Base-by-base conservation (phyloP, 2,797 vertebrate species). In the Champsocephalus gunnari region DNA sequence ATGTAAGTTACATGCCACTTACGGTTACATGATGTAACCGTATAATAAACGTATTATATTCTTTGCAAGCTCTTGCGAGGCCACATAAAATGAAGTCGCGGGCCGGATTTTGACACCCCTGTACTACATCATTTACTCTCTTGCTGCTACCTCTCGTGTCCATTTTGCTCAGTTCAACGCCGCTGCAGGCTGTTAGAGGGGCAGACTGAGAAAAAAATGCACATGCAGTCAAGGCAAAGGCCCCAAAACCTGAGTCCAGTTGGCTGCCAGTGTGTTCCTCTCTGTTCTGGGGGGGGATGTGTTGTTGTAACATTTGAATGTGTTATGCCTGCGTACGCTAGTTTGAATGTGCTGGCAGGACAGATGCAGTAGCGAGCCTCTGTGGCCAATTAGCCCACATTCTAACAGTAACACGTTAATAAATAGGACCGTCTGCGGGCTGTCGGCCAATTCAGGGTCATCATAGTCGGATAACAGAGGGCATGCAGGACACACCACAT, bases 101-200 rank as follows among this genome's bases (percentile, higher is more conserved):
- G 21, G 21, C 21, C 21, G 21, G 21, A 21, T 21, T 21, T 21
- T 21, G 21, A 21, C 21, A 21, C 21, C 21, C 21, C 21, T 21
- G 21, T 77, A 62, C 73, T 77, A 71, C 79, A 75, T 79, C 77
- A 60, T 84, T 82, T 75, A 72, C 70, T 86, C 79, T 72, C 70
- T 81, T 49, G 70, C 75, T 77, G 75, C 82, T 65, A 70, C 66
- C 75, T 81, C 81, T 77, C 48, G 47, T 84, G 77, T 81, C 72
- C 63, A 61, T 85, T 90, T 90, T 85, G 81, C 59, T 87, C 73
- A 73, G 64, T 80, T 68, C 82, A 75, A 75, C 70, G 85, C 63
- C 3, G 71, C 89, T 89, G 84, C 80, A 79, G 73, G 81, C 84
- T 78, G 85, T 90, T 73, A 57, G 71, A 81, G 53, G 51, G 71